A percentile compares a stretch with the other conserved stretches of the same genome.
phyloP scores from a whole-genome alignment of 2,888 invertebrate genomes.

The Andrena hattorfiana region DNA sequence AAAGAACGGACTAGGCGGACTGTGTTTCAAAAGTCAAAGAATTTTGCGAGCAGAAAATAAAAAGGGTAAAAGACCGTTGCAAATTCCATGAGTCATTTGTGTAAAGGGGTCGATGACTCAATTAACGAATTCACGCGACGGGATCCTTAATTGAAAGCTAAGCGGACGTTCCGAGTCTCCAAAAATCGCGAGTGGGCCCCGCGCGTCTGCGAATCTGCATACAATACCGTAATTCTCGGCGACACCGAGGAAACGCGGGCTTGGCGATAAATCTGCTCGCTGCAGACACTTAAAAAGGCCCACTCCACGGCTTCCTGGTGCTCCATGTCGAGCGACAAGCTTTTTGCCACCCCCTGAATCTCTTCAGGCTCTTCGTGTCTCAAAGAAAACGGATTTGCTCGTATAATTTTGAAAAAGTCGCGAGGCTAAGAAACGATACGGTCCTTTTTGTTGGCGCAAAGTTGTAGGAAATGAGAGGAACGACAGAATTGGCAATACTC shows the following conservation, averaged over 20 bases:
- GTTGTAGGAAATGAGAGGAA: neutral
- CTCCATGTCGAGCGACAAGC: conserved; percentile 33
- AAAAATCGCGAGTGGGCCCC: conserved; percentile 29
- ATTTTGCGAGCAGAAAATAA: neutral
- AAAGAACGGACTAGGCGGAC: neutral
- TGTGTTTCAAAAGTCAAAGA: neutral
- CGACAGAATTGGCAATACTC: neutral
- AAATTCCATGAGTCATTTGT: neutral
- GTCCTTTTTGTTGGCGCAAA: neutral
- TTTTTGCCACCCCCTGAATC: conserved; percentile 54
- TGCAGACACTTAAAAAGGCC: conserved; percentile 61
- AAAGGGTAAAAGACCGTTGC: neutral
- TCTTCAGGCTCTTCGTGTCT: neutral
- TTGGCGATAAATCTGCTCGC: conserved; percentile 63
- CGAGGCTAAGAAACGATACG: neutral
- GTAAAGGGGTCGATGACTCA: conserved; percentile 13
- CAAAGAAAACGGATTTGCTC: neutral
- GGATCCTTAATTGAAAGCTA: conserved; percentile 36
- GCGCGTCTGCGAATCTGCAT: conserved; percentile 59
- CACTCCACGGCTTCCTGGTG: conserved; percentile 67
- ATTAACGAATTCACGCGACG: conserved; percentile 30
- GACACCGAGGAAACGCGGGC: conserved; percentile 48
- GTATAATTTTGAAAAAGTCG: conserved; percentile 28
- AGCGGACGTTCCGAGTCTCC: conserved; percentile 14
- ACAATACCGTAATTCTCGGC: conserved; percentile 61